Evolutionary conservation across 2,113 vertebrate species (phyloP).

Genomic region (Nanorana parkeri): DNA sequence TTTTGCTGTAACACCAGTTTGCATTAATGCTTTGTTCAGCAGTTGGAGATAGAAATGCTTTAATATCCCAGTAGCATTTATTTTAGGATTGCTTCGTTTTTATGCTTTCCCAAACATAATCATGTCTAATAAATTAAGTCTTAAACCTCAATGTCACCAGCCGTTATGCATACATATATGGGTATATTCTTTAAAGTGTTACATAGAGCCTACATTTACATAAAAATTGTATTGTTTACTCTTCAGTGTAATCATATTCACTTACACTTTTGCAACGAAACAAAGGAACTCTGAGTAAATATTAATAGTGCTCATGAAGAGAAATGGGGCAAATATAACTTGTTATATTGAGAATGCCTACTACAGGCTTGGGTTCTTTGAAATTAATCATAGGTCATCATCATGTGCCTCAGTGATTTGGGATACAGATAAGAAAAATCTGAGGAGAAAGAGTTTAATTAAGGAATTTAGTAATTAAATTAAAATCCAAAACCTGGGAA

Average conservation of each 20-base stretch:
- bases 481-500: too few species aligned
- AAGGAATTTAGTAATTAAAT: too few species aligned
- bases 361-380: too few species aligned
- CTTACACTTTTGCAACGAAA: slow-evolving; percentile 10
- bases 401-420: too few species aligned
- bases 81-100: slow-evolving; percentile 50
- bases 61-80: slow-evolving; percentile 43
- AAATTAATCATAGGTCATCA: too few species aligned
- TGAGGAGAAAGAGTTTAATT: too few species aligned
- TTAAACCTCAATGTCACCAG: slow-evolving; percentile 53
- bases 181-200: slow-evolving; percentile 19
- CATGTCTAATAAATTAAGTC: slow-evolving; percentile 54
- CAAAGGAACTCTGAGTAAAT: not conserved
- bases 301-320: slow-evolving; percentile 1
- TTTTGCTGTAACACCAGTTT: slow-evolving; percentile 48
- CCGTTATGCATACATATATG: slow-evolving; percentile 49
- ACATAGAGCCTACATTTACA: slow-evolving; percentile 26
- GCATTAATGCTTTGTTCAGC: slow-evolving; percentile 56
- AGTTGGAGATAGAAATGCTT: slow-evolving; percentile 30
- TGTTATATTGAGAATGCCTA: not conserved
- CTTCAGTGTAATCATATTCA: slow-evolving; percentile 25
- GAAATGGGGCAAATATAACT: not conserved
- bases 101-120: slow-evolving; percentile 56
- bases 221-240: slow-evolving; percentile 48
- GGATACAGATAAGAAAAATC: too few species aligned